Evolutionary conservation across 2,888 invertebrate genomes (phyloP), one percentile per base, ranked within the genome.

Genomic region (Lycaena phlaeas): DNA sequence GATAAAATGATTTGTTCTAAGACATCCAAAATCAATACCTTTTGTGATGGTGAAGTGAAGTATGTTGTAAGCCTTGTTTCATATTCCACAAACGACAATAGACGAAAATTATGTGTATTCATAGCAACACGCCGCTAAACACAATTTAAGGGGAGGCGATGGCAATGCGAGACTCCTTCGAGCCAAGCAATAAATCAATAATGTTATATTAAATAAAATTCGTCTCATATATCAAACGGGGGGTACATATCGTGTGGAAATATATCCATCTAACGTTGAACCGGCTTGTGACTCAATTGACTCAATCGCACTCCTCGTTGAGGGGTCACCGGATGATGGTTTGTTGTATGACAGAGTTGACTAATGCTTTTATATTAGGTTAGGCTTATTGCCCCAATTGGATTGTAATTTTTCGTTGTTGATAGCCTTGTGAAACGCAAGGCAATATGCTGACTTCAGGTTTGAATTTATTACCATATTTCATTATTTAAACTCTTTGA

Each of bases 141-240:
- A 69, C 57, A 53, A 59, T 61, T 61, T 62, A 57, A 57, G 62
- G 61, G 64, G 60, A 60, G 56, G 59, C 49, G 50, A 56, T 56
- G 52, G 48, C 54, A 61, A 61, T 59, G 61, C 58, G 67, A 60
- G 52, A 49, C 54, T 48, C 51, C 59, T 57, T 53, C 56, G 49
- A 58, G 56, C 55, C 31, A 57, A 58, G n/a, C 62, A 54, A 78
- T 78, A 79, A 78, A 78, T 79, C 78, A 77, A 78, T 78, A 75
- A 64, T 59, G 59, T 62, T 63, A 73, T 79, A 78, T 79, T 77
- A 74, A 77, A 79, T 78, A 76, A 77, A 75, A 73, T 70, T 67
- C 64, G 62, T 59, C 50, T 57, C 67, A 65, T 75, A 73, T 72
- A 75, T 76, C 71, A 69, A 59, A 65, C 50, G 53, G 52, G 55